phyloP scores from a whole-genome alignment of 2,113 vertebrate genomes.

The Oryctolagus cuniculus region DNA sequence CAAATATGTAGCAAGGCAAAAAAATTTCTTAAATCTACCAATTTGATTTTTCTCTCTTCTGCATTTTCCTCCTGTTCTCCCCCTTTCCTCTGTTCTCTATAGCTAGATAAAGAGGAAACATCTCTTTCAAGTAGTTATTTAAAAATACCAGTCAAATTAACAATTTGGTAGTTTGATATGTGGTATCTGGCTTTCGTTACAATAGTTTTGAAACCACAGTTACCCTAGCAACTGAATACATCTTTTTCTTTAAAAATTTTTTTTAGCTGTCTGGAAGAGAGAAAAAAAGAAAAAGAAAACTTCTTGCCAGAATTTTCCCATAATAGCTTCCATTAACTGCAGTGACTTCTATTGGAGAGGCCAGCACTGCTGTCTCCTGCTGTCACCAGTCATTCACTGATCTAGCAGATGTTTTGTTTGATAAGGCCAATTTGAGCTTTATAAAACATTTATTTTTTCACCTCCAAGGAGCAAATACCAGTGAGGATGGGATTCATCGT shows the following conservation, averaged over 20 bases:
- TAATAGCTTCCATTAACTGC: constrained; percentile 89
- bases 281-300: constrained; percentile 76
- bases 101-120: constrained; percentile 72
- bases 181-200: constrained; percentile 86
- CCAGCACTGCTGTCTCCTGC: constrained; percentile 85
- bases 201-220: constrained; percentile 88
- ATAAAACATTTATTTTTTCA: constrained; percentile 82
- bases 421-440: constrained; percentile 86
- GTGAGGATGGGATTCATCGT: constrained; percentile 76
- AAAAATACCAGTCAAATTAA: constrained; percentile 85
- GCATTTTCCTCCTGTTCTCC: background rate
- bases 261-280: constrained; percentile 81
- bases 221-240: constrained; percentile 89
- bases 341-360: constrained; percentile 86
- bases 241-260: constrained; percentile 82
- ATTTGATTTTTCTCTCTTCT: constrained; percentile 54
- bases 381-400: constrained; percentile 87
- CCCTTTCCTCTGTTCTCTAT: constrained; percentile 29
- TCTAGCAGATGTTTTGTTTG: constrained; percentile 87
- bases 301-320: constrained; percentile 87
- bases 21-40: constrained; percentile 54
- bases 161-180: constrained; percentile 85
- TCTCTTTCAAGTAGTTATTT: constrained; percentile 82
- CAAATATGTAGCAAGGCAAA: constrained; percentile 70
- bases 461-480: constrained; percentile 82